phyloP scores from a whole-genome alignment of 2,888 invertebrate species.

The Lepidochrysops patricia region DNA sequence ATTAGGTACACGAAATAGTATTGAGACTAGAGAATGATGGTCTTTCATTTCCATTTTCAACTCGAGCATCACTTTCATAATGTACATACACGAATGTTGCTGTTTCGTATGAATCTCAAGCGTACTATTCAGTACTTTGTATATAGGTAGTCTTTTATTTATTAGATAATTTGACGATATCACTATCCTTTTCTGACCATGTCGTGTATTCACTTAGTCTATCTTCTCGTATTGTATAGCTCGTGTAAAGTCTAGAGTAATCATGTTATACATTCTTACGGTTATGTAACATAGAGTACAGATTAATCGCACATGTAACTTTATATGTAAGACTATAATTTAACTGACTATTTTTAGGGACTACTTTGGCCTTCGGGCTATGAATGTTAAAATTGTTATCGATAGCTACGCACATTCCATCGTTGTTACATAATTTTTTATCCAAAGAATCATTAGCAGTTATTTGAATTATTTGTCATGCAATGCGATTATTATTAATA shows the following conservation, averaged over 20 bases:
- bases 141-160: constrained; percentile 42
- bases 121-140: constrained; percentile 37
- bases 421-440: constrained; percentile 43
- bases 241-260: constrained; percentile 34
- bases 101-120: constrained; percentile 58
- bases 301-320: constrained; percentile 43
- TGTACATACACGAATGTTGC: constrained; percentile 36
- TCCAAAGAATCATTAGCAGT: constrained; percentile 55
- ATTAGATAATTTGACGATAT: constrained; percentile 32
- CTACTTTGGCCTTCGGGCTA: constrained; percentile 14
- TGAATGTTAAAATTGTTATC: constrained; percentile 24
- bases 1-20: constrained; percentile 2
- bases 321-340: constrained; percentile 17
- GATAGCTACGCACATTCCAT: constrained; percentile 54
- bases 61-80: constrained; percentile 10
- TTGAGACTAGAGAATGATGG: not conserved
- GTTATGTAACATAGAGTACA: constrained; percentile 37
- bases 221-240: constrained; percentile 7
- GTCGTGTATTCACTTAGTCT: constrained; percentile 4
- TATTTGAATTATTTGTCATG: constrained; percentile 27
- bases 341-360: constrained; percentile 17
- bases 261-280: constrained; percentile 38
- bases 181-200: not conserved
- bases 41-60: not conserved
- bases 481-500: constrained; percentile 15